Conservation (phyloP, 2,113 vertebrate species). For the Melanostigma gelatinosum region DNA sequence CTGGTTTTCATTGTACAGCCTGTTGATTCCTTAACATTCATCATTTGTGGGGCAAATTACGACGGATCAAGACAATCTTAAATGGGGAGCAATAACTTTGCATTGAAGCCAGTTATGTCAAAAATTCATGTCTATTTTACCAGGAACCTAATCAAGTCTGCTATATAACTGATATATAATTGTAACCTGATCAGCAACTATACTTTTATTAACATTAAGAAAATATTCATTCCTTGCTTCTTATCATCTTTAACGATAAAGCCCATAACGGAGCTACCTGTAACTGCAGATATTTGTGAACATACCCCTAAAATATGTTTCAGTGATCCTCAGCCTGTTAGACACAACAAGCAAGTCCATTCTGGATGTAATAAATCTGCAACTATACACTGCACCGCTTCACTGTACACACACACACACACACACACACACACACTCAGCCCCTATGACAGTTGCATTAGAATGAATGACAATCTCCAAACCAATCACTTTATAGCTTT, state of each 20-base stretch:
- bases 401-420: constrained; percentile 18
- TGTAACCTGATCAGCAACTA: neutral
- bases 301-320: neutral
- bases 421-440: constrained; percentile 20
- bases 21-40: neutral
- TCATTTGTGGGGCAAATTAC: neutral
- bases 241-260: neutral
- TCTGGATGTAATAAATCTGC: constrained; percentile 40
- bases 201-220: neutral
- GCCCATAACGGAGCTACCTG: neutral
- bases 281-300: neutral
- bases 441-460: constrained; percentile 67
- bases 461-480: constrained; percentile 73
- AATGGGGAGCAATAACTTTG: neutral
- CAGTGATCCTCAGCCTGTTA: neutral
- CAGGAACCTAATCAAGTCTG: neutral
- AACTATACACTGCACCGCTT: constrained; percentile 20
- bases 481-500: constrained; percentile 76
- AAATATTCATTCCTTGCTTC: neutral
- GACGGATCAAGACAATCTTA: neutral
- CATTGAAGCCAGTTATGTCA: neutral
- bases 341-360: constrained; percentile 14
- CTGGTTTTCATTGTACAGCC: neutral
- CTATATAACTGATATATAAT: neutral
- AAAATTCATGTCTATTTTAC: too few species aligned